Base-by-base conservation (phyloP, 2,113 vertebrate genomes). In the Hymenochirus boettgeri region DNA sequence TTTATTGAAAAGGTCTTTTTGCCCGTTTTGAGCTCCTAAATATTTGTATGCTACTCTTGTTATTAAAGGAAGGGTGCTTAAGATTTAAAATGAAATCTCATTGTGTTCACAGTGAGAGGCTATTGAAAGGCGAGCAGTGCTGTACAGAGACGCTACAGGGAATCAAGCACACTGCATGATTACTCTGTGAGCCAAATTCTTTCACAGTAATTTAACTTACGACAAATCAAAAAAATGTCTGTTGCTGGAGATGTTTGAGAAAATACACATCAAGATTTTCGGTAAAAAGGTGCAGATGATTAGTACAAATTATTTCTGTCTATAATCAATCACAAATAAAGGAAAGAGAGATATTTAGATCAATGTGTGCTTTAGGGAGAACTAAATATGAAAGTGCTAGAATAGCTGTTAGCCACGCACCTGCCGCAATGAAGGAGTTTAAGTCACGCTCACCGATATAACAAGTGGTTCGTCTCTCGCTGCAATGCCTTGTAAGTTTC, bases 41-140 rank as follows among this genome's bases (percentile, higher is more conserved):
- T 35, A 59, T 51, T 25, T 45, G 25, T 47, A 48, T 21, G 63
- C 55, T 39, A 51, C 46, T 58, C 23, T n/a, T 6, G 29, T 58
- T 59, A 58, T 67, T 37, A 52, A 24, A 19, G 52, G 17, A 55
- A 55, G 5, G 11, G 7, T 59, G 57, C 59, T 58, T 59, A 67
- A 58, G 55, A 42, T 46, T 58, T 66, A 29, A n/a, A 26, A 26
- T 13, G 31, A 66, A 37, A 51, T 57, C 35, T 59, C 47, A 52
- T 67, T 52, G 23, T 39, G 5, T 25, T 24, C 46, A 25, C 46
- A 59, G 55, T 46, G 19, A 25, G 64, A 21, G n/a, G 5, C 42
- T 2, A 22, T 45, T 9, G 21, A 25, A 39, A 55, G 37, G 39
- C 18, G n/a, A 4, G 2, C 27, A 26, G 19, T 39, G 29, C 46